Percentiles rank a stretch among this genome's conserved stretches.
These are phyloP conservation scores for Thymelicus sylvestris DNA, from an alignment of 2,888 invertebrate genomes.

Conservation along the genomic window DNA sequence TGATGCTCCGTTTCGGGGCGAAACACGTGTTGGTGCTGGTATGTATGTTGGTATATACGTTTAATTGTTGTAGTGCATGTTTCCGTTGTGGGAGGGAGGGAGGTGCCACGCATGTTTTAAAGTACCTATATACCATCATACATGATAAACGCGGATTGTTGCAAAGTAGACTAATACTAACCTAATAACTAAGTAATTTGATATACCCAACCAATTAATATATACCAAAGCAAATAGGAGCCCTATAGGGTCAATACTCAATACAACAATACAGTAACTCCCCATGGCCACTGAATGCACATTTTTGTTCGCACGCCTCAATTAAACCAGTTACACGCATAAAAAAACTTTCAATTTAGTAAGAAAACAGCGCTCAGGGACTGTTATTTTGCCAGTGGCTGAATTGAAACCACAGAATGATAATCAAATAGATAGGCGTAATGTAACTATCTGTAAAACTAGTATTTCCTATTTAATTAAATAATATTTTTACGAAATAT, in stretches of 20 bases:
- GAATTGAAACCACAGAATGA: slow-evolving; percentile 31
- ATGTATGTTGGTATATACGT: no score
- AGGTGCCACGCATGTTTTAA: no score
- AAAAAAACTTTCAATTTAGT: slow-evolving; percentile 34
- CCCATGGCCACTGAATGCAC: slow-evolving; percentile 11
- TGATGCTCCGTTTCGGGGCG: no score
- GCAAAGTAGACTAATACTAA: no score
- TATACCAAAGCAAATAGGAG: background rate
- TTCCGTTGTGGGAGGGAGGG: no score
- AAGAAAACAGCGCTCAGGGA: slow-evolving; percentile 27
- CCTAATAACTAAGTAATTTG: no score
- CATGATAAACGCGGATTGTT: no score
- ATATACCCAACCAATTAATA: background rate
- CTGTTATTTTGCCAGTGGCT: slow-evolving; percentile 34
- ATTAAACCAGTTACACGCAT: slow-evolving; percentile 35
- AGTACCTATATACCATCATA: no score
- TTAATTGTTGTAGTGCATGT: no score
- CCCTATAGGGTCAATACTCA: slow-evolving; percentile 4
- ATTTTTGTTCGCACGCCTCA: slow-evolving; percentile 29
- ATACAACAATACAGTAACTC: slow-evolving; percentile 9
- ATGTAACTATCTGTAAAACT: background rate
- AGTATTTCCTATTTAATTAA: no score
- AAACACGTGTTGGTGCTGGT: no score
- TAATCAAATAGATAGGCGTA: slow-evolving; percentile 5
- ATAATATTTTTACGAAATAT: no score